phyloP scores from a whole-genome alignment of 2,797 vertebrate genomes.

The Numenius phaeopus region DNA sequence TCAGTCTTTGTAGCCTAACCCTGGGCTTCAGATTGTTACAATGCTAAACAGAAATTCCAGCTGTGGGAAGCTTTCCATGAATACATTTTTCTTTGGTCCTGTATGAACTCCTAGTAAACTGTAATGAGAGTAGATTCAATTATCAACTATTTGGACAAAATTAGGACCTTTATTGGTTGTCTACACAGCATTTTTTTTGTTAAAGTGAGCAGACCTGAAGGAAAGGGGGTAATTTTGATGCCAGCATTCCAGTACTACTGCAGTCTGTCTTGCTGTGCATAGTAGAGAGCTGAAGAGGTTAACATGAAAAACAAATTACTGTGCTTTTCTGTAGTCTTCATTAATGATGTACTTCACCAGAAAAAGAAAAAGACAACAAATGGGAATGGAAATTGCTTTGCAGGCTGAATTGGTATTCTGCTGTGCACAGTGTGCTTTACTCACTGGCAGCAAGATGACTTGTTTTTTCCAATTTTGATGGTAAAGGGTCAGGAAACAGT shows the following conservation, averaged over 20 bases:
- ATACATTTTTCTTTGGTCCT: neutral
- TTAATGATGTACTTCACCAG: conserved; percentile 50
- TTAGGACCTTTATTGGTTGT: neutral
- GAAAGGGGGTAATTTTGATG: neutral
- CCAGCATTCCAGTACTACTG: neutral
- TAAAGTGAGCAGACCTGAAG: neutral
- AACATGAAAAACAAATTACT: conserved; percentile 38
- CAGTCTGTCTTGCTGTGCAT: neutral
- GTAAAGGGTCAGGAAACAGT: conserved; percentile 40
- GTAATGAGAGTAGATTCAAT: neutral
- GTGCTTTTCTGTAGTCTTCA: conserved; percentile 15
- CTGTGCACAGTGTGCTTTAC: conserved; percentile 7
- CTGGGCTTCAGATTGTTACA: neutral
- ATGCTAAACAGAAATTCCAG: neutral
- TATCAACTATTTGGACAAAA: neutral
- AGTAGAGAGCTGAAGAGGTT: conserved; percentile 51
- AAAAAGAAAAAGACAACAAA: conserved; percentile 15
- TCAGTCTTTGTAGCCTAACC: neutral
- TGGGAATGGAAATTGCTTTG: conserved; percentile 1
- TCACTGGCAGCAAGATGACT: conserved; percentile 45
- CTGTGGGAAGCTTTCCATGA: neutral
- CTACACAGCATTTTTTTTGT: neutral
- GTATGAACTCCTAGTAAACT: neutral
- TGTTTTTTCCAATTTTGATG: conserved; percentile 54
- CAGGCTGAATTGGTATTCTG: conserved; percentile 33